Evolutionary conservation across 1,140 invertebrate species (phyloP).

Genomic region (Idris sp.): DNA sequence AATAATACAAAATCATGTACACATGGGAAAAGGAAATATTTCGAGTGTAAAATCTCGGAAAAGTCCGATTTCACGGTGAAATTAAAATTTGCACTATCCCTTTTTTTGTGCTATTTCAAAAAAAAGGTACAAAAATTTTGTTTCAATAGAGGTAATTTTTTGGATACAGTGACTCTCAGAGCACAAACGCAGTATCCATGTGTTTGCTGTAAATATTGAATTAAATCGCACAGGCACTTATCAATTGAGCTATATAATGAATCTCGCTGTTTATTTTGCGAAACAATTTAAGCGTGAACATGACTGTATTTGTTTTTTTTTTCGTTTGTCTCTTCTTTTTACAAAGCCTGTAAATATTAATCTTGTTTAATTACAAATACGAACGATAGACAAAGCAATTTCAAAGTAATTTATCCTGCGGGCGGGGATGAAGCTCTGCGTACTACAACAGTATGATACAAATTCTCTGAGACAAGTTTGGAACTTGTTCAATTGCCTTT

Average conservation of each 20-base stretch:
- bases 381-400: conserved; percentile 50
- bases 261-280: conserved; percentile 29
- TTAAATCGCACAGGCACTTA: conserved; percentile 28
- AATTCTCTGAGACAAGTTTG: conserved; percentile 62
- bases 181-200: conserved; percentile 8
- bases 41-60: too few species aligned
- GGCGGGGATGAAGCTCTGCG: conserved; percentile 45
- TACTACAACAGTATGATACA: conserved; percentile 64
- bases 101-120: too few species aligned
- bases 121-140: too few species aligned
- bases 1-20: too few species aligned
- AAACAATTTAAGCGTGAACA: conserved; percentile 3
- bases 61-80: too few species aligned
- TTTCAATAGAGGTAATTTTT: too few species aligned
- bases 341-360: conserved; percentile 53
- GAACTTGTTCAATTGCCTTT: conserved; percentile 65
- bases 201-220: conserved; percentile 25
- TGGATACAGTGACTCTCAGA: neutral
- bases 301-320: too few species aligned
- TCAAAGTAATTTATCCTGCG: conserved; percentile 54
- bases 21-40: too few species aligned
- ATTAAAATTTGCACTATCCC: too few species aligned
- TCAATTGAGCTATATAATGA: conserved; percentile 36
- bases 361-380: conserved; percentile 53
- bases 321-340: too few species aligned